Percentiles rank a stretch among this genome's conserved stretches.
Evolutionary conservation across 2,113 vertebrate genomes (phyloP).

Genomic region (Solea senegalensis): DNA sequence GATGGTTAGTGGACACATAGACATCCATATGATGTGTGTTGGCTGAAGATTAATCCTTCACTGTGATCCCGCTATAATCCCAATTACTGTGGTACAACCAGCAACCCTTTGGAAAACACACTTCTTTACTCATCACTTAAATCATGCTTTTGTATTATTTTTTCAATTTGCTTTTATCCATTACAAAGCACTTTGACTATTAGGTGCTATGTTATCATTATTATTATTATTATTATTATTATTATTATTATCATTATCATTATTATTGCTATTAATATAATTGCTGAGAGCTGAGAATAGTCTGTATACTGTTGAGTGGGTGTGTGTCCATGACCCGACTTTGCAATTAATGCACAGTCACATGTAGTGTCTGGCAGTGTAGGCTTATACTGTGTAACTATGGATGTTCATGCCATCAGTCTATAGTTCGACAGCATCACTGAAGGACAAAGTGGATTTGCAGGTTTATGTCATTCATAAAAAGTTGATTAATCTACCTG

Average conservation of each 20-base stretch:
- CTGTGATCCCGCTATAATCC: conserved; percentile 33
- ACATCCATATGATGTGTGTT: conserved; percentile 15
- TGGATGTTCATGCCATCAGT: background rate
- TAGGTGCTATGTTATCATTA: too few species aligned
- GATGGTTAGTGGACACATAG: conserved; percentile 15
- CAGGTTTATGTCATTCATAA: background rate
- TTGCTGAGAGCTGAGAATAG: background rate
- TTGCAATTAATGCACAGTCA: background rate
- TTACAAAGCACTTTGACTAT: too few species aligned
- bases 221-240: too few species aligned
- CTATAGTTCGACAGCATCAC: background rate
- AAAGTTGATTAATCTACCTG: background rate
- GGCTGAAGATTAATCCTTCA: conserved; percentile 31
- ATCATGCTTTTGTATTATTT: too few species aligned
- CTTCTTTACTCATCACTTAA: too few species aligned
- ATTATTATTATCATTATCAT: too few species aligned
- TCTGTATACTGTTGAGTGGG: conserved; percentile 9
- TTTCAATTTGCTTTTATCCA: too few species aligned
- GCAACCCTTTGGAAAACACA: too few species aligned
- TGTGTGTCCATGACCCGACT: conserved; percentile 1
- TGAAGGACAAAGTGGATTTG: background rate
- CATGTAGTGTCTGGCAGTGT: conserved; percentile 9
- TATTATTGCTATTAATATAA: too few species aligned
- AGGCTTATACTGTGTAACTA: background rate
- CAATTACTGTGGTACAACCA: background rate